Evolutionary conservation across 2,113 vertebrate species (phyloP).

Genomic region (Proterorhinus semilunaris): DNA sequence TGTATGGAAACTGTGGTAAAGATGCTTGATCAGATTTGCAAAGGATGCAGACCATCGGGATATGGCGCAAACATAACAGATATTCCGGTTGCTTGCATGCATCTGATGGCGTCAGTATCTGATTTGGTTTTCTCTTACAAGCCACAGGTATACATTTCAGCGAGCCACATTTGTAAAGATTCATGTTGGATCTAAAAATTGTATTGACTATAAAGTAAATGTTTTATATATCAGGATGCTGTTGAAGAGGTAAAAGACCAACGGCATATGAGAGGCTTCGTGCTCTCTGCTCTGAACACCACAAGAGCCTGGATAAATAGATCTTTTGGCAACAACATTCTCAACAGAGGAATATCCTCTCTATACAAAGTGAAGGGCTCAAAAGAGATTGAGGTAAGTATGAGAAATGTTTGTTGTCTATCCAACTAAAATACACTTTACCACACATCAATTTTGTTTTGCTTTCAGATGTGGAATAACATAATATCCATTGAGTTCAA

Average conservation of each 20-base stretch:
- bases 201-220: not conserved
- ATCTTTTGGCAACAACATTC: constrained; percentile 19
- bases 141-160: constrained; percentile 39
- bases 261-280: constrained; percentile 6
- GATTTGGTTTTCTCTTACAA: constrained; percentile 38
- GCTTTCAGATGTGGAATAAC: constrained; percentile 79
- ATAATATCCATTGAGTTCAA: constrained; percentile 79
- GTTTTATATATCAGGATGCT: constrained; percentile 22
- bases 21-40: constrained; percentile 72
- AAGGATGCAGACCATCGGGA: not conserved
- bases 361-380: constrained; percentile 33
- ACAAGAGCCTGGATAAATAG: constrained; percentile 64
- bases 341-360: not conserved
- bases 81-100: constrained; percentile 65
- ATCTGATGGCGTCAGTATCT: constrained; percentile 62
- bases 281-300: constrained; percentile 14
- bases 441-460: too few species aligned
- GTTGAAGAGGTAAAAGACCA: constrained; percentile 1
- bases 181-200: not conserved
- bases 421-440: not conserved
- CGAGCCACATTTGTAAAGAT: too few species aligned
- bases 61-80: not conserved
- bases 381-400: constrained; percentile 65
- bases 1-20: constrained; percentile 60
- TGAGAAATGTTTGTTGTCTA: not conserved